These are phyloP conservation scores for Marmota monax DNA, from an alignment of 2,113 vertebrate species.

Conservation along the genomic window DNA sequence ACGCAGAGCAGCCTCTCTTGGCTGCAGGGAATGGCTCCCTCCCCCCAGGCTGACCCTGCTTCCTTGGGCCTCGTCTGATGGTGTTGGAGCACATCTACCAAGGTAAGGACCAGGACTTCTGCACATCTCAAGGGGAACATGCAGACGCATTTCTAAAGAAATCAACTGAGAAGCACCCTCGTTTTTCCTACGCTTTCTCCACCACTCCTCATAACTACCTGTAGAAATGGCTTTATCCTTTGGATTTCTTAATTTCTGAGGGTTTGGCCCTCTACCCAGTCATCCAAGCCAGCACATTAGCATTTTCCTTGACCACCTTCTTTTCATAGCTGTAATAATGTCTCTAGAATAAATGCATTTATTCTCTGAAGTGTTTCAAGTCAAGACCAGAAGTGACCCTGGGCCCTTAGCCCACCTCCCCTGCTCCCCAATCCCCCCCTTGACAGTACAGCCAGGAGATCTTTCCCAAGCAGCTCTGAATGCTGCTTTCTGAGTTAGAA, in stretches of 20 bases:
- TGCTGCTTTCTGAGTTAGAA: not conserved
- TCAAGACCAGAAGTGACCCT: not conserved
- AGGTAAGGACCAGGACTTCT: not conserved
- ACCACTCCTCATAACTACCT: too few species aligned
- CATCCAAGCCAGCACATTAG: not conserved
- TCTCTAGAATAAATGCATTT: not conserved
- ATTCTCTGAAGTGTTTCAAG: not conserved
- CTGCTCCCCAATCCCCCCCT: not conserved
- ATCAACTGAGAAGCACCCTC: not conserved
- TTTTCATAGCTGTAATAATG: not conserved
- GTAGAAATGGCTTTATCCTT: not conserved
- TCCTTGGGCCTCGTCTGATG: not conserved
- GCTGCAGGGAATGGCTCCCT: not conserved
- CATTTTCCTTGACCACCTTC: not conserved
- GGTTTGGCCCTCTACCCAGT: not conserved
- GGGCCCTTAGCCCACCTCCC: not conserved
- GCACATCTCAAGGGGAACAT: not conserved
- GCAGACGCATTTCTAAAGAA: not conserved
- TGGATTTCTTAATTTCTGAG: not conserved
- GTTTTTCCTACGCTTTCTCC: not conserved
- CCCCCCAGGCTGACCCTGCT: not conserved
- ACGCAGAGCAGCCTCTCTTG: fast-evolving
- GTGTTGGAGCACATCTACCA: not conserved
- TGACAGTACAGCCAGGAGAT: not conserved
- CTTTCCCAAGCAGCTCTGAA: not conserved